Base-by-base conservation (phyloP, 2,797 vertebrate genomes). In the Holocentrus rufus region DNA sequence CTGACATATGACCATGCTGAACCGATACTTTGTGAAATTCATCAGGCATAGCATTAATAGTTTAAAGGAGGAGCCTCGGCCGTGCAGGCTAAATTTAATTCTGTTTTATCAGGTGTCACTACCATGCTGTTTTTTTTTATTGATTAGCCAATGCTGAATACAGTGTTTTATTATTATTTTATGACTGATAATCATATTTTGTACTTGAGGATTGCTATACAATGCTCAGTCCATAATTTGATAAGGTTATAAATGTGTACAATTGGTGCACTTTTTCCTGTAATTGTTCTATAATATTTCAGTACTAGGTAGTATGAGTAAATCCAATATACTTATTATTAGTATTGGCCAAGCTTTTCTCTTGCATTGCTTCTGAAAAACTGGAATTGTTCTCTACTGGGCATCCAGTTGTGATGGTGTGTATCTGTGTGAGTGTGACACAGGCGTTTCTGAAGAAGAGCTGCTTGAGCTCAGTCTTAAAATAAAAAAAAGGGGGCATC, bases 1-100 rank as follows among this genome's bases (percentile, higher is more conserved):
- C 49, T 80, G 73, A 80, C 72, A 70, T 67, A 65, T 74, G 58
- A 72, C 81, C 83, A 74, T 75, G 50, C 80, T 81, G 82, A 80
- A 77, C 55, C 77, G 81, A 66, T 70, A 64, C 62, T 77, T 69
- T 80, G 65, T 74, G 72, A 83, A 77, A 81, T 81, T 62, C 71
- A 84, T n/a, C 64, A 72, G 65, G 60, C 49, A 46, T n/a, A 46
- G 13, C 7, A 13, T 78, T 50, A 42, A 30, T 73, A 71, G 68
- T 86, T 83, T 64, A 14, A 23, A 77, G 67, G 11, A 42, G 31
- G 60, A 65, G 46, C 54, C 54, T 52, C 11, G 54, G 54, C 47
- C 30, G 64, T 53, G 61, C 23, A 46, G 64, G 42, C 58, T 27
- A 47, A 67, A 67, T 53, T 65, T 25, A 5, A 59, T 50, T 54